phyloP scores from a whole-genome alignment of 1,140 invertebrate genomes.

The Ruditapes philippinarum region DNA sequence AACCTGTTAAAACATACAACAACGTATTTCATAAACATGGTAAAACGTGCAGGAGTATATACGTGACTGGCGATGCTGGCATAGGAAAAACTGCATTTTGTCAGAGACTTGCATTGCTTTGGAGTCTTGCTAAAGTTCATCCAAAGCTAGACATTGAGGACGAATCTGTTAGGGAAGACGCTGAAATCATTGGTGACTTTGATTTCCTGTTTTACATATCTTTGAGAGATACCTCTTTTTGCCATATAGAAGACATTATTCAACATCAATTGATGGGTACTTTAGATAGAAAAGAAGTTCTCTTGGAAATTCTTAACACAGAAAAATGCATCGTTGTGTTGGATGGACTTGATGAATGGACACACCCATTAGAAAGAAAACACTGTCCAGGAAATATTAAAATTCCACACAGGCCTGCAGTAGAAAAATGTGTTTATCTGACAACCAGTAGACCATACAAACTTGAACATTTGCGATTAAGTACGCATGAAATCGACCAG shows the following conservation, averaged over 20 bases:
- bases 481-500: neutral
- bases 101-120: constrained; percentile 18
- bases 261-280: neutral
- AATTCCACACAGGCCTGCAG: neutral
- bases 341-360: constrained; percentile 43
- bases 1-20: neutral
- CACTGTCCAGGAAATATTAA: neutral
- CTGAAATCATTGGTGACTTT: neutral
- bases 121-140: neutral
- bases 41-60: neutral
- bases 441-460: neutral
- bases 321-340: constrained; percentile 20
- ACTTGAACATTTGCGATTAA: neutral
- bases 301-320: neutral
- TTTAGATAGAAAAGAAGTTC: neutral
- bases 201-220: constrained; percentile 24
- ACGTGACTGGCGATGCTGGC: constrained; percentile 23
- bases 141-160: neutral
- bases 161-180: neutral
- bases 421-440: neutral
- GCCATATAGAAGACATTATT: constrained; percentile 42
- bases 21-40: neutral
- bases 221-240: neutral
- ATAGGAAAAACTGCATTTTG: constrained; percentile 39
- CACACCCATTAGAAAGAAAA: neutral